Evolutionary conservation across 2,113 vertebrate genomes (phyloP), one percentile per base, ranked within the genome.

Genomic region (Rattus rattus): DNA sequence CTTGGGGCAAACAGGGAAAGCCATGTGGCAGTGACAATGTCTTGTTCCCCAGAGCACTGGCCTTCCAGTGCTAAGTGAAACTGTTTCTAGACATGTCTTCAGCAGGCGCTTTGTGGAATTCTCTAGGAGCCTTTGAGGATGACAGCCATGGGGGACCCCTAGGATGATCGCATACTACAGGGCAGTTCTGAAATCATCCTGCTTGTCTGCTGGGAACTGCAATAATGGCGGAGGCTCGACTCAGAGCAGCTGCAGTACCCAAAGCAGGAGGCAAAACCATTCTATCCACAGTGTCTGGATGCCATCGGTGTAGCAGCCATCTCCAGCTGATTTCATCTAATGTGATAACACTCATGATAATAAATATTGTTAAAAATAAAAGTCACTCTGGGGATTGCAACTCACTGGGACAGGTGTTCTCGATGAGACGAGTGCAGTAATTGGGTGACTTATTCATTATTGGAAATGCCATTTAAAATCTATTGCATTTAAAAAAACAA

Each of bases 401-500:
- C 59, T 97, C 96, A 90, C 83, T 1, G 96, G 96, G 98, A 95
- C 98, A 98, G 98, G 98, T 98, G 98, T 97, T 98, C 93, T 19
- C 85, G 96, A 94, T 94, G 91, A 93, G 85, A 63, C 79, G 95
- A 94, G 93, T 22, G 77, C 52, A 83, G 92, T 98, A 98, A 98
- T 92, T 98, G 98, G 97, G 97, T 98, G 97, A 98, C 95, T 98
- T 98, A 98, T 97, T 98, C 97, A 98, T 98, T 98, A 97, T 98
- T 94, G 95, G 79, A 97, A 98, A 98, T 96, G 97, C 95, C 94
- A 70, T 97, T 98, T 97, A 80, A 98, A 98, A 98, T 97, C 98
- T 97, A 98, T 98, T 98, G 96, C 85, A 63, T 70, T 90, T 91
- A 81, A 96, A 97, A 96, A 97, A 97, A 98, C 94, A 98, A 98